Percentiles rank a stretch among this genome's conserved stretches.
Conservation (phyloP, 2,113 vertebrate species). For the Ceyx margarethae region DNA sequence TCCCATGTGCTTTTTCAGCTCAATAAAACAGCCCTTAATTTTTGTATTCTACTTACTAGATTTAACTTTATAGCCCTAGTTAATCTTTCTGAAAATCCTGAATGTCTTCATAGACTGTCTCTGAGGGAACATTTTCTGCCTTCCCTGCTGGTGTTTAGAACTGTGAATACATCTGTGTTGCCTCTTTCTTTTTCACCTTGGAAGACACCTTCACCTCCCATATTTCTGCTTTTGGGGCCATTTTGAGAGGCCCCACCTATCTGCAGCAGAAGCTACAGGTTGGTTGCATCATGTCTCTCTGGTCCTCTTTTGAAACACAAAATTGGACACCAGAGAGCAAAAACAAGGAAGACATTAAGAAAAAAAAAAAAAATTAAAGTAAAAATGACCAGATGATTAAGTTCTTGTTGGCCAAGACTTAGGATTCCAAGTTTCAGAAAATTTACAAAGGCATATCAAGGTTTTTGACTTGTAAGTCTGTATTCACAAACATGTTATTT, state of each 20-base stretch:
- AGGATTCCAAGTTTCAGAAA: not conserved
- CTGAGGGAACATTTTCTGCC: not conserved
- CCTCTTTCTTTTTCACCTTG: slow-evolving; percentile 5
- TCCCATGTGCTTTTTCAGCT: not conserved
- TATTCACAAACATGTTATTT: not conserved
- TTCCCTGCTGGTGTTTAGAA: not conserved
- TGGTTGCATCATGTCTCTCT: not conserved
- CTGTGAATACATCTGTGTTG: not conserved
- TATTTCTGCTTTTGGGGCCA: not conserved
- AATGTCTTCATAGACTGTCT: not conserved
- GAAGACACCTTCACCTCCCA: not conserved
- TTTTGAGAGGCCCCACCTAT: not conserved
- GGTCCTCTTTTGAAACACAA: not conserved
- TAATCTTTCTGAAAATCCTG: slow-evolving; percentile 45
- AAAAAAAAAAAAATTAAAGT: not conserved
- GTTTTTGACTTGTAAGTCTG: not conserved
- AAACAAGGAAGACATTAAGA: not conserved
- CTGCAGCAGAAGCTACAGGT: not conserved
- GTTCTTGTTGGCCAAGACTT: not conserved
- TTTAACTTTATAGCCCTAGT: slow-evolving; percentile 5
- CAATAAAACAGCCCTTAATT: not conserved
- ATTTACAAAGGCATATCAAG: not conserved
- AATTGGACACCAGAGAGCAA: not conserved
- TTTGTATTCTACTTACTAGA: not conserved
- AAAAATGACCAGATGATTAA: not conserved